Conservation (phyloP, 2,888 invertebrate genomes). For the Piscicola geometra region DNA sequence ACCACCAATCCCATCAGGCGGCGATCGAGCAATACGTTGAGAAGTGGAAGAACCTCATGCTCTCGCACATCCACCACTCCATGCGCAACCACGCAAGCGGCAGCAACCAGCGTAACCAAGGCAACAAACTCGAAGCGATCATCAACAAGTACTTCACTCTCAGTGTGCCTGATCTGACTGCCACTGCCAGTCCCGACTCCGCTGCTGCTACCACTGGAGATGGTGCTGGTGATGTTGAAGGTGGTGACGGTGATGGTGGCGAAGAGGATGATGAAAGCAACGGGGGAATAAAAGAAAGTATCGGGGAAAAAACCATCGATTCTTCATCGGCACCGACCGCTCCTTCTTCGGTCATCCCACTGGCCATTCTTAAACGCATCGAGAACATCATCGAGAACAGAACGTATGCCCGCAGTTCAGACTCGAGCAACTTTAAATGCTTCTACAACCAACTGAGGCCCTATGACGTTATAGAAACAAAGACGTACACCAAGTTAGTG, state of each 20-base stretch:
- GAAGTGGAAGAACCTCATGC: conserved; percentile 12
- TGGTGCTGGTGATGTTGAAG: too few relatives aligned
- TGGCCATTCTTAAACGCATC: neutral
- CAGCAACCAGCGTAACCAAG: conserved; percentile 1
- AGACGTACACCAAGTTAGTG: conserved; percentile 30
- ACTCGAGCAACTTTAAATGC: conserved; percentile 14
- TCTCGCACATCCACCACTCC: neutral
- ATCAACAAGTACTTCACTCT: neutral
- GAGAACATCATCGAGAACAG: conserved; percentile 4
- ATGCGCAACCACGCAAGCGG: neutral
- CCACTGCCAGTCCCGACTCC: neutral
- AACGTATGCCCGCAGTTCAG: neutral
- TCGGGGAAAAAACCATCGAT: neutral
- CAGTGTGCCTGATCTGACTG: conserved; percentile 1
- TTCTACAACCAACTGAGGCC: conserved; percentile 7
- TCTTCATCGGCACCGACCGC: neutral
- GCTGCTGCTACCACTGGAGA: too few relatives aligned
- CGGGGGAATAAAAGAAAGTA: neutral
- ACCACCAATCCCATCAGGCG: neutral
- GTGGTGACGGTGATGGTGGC: too few relatives aligned
- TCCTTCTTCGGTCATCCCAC: neutral
- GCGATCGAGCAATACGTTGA: conserved; percentile 19
- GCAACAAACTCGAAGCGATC: neutral
- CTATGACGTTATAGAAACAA: conserved; percentile 25
- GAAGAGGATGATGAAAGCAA: too few relatives aligned